Evolutionary conservation across 2,797 vertebrate species (phyloP), one percentile per base, ranked within the genome.

Genomic region (Microctenopoma steveboyesi): DNA sequence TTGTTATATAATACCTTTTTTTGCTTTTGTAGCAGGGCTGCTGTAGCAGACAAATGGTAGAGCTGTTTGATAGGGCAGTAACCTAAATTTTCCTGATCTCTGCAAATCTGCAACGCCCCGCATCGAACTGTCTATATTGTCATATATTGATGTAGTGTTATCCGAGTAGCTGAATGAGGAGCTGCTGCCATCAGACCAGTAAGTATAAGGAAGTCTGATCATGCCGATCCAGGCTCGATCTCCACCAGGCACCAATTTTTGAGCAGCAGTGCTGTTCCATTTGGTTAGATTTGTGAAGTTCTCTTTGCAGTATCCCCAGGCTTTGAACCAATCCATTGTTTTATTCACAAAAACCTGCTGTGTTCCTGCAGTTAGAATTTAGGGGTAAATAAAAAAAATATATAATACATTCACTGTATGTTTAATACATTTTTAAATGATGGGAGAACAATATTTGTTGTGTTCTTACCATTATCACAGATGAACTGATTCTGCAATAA

Each of bases 271-370:
- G 39, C 28, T 15, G 14, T 0, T 57, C 37, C 52, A 22, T 15
- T 7, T 72, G 33, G 43, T 69, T 39, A 83, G 60, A 42, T 65
- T 66, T 14, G 0, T 18, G 49, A 28, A 66, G 4, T 76, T 60
- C 39, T 67, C 13, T 16, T 37, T 50, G 66, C 80, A 83, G 59
- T 58, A 33, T 0, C 0, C 49, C 55, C 48, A 67, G 58, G 80
- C 80, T 39, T 0, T 10, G 10, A 5, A 13, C 66, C 70, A 83
- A 3, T 2, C 12, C 69, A 50, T 50, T 1, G 0, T 0, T 18
- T 27, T 0, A 7, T 2, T 25, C 16, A 76, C 61, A 37, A 6
- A 0, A 25, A 71, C 3, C 43, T 35, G 12, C 3, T 49, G 49
- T 9, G 66, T 49, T 43, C 76, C 72, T 83, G 57, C 12, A 27